Evolutionary conservation across 2,797 vertebrate genomes (phyloP), one percentile per base, ranked within the genome.

Genomic region (Myotis findleyi): DNA sequence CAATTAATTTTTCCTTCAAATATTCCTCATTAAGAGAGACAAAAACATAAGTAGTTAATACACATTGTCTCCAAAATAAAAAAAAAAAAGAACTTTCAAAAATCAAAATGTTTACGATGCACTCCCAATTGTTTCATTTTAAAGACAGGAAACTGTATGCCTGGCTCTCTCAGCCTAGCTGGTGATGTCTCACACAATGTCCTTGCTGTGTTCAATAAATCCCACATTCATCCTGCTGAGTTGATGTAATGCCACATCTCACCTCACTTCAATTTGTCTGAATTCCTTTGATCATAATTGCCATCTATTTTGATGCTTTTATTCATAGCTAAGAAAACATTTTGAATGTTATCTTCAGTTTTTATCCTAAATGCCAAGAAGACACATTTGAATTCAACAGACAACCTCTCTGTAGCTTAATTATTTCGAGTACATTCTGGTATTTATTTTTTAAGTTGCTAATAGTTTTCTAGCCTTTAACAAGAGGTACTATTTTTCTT

Each of bases 201-300:
- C 97, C 87, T 97, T 97, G 92, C 38, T 84, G 79, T 53, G 72
- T 91, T 94, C 87, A 84, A 93, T 97, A 87, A 96, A 91, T 91
- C 49, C 77, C 69, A 89, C 73, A 91, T 30, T 69, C 11, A 6
- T 86, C 93, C 77, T 94, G 59, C 90, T 87, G 82, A 83, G 53
- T 47, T 84, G 94, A 94, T 72, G 57, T 92, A 93, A 97, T 91
- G 49, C 69, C 87, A 91, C 57, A 49, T 91, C 93, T 92, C 86
- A 87, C 89, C 66, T 91, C 75, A 38, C 73, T 94, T 87, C 82
- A 80, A 83, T 95, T 87, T 92, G 57, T 87, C 77, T 92, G 83
- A 95, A 95, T 94, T 95, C 8, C 82, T 94, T 95, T 96, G 49
- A 95, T 93, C 84, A 92, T 51, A 59, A 64, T 71, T 94, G 85